Evolutionary conservation across 2,888 invertebrate species (phyloP).

Genomic region (Scrobipalpa atriplicella): DNA sequence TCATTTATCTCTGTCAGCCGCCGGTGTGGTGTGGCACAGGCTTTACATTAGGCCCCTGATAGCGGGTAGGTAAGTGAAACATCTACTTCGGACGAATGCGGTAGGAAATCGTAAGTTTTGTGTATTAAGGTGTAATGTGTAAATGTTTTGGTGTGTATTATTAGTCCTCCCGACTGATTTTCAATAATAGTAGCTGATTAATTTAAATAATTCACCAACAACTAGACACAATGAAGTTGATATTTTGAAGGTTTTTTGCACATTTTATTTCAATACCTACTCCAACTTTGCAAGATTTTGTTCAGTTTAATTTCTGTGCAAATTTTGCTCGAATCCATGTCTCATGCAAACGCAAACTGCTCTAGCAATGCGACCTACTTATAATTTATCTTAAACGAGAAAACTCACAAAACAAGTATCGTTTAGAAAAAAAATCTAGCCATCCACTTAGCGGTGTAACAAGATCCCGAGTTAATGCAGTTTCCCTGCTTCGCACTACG

Average conservation of each 20-base stretch:
- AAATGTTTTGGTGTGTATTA: not conserved
- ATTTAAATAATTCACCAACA: no score
- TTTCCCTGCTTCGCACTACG: slow-evolving; percentile 29
- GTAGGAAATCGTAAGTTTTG: not conserved
- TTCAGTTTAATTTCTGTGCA: no score
- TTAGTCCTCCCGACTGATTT: no score
- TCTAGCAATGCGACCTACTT: not conserved
- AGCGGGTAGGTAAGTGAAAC: slow-evolving; percentile 31
- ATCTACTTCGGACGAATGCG: slow-evolving; percentile 7
- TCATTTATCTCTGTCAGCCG: slow-evolving; percentile 43
- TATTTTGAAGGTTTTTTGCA: no score
- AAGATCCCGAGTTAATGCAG: slow-evolving; percentile 30
- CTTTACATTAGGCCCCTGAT: slow-evolving; percentile 44
- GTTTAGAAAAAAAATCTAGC: slow-evolving; percentile 22
- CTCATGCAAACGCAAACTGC: no score
- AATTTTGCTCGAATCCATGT: no score
- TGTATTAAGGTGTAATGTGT: not conserved
- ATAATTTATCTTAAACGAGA: not conserved
- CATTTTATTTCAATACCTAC: no score
- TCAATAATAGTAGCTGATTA: no score
- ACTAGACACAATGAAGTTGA: no score
- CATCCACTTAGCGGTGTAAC: slow-evolving; percentile 27
- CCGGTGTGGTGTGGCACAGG: slow-evolving; percentile 51
- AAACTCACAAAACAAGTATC: not conserved
- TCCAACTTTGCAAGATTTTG: no score